Conservation (phyloP, 2,113 vertebrate species). For the Macquaria ambigua region DNA sequence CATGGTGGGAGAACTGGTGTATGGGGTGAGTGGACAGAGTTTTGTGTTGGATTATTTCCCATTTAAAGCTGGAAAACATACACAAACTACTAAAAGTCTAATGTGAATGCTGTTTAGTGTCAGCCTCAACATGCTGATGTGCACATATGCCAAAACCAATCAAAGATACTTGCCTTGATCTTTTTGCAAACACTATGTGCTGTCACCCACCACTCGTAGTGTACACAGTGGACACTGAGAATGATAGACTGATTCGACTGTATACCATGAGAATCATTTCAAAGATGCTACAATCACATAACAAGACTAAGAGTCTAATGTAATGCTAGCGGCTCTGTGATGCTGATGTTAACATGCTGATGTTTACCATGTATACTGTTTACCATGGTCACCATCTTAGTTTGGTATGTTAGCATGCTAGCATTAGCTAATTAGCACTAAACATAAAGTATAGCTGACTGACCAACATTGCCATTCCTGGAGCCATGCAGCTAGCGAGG, state of each 20-base stretch:
- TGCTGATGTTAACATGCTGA: neutral
- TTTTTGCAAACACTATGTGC: neutral
- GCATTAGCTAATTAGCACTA: neutral
- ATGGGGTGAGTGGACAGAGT: constrained; percentile 85
- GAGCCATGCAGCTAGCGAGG: no score
- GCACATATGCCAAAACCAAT: neutral
- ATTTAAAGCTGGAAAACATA: neutral
- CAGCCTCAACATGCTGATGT: neutral
- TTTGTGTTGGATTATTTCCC: neutral
- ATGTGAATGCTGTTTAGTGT: neutral
- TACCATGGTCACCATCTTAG: neutral
- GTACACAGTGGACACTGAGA: neutral
- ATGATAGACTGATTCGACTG: neutral
- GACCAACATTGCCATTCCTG: neutral
- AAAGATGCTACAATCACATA: no score
- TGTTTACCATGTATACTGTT: neutral
- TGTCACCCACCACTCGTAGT: no score
- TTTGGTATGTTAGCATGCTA: neutral
- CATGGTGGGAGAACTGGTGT: constrained; percentile 98
- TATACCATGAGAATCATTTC: no score
- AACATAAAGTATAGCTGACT: neutral
- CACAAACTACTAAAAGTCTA: neutral
- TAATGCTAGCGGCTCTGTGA: neutral
- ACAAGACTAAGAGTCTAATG: neutral
- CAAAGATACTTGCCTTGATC: neutral